Conservation (phyloP, 1,140 invertebrate genomes). For the Homarus americanus region DNA sequence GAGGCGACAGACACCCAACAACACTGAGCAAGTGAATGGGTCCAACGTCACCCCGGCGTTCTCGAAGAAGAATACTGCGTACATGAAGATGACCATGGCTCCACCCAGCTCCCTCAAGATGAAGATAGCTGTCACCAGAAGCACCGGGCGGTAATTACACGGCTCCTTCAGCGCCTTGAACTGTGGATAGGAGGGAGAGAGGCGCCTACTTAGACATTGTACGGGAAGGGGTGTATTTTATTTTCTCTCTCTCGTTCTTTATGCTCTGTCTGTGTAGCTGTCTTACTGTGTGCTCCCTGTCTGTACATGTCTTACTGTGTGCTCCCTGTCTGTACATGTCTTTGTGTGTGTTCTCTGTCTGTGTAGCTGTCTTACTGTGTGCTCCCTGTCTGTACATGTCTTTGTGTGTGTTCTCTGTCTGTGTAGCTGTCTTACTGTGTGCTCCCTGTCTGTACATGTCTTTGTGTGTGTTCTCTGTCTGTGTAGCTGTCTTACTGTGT, state of each 20-base stretch:
- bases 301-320: not conserved
- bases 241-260: not conserved
- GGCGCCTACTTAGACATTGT: no score
- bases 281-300: not conserved
- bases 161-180: slow-evolving; percentile 30
- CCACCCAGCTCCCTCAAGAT: slow-evolving; percentile 57
- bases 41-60: slow-evolving; percentile 59
- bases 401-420: no score
- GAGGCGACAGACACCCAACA: slow-evolving; percentile 48
- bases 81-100: slow-evolving; percentile 69
- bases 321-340: not conserved
- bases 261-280: not conserved
- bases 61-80: slow-evolving; percentile 70
- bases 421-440: no score
- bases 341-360: not conserved
- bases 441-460: no score
- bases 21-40: slow-evolving; percentile 66
- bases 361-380: not conserved
- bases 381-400: not conserved
- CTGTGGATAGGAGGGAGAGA: slow-evolving; percentile 6
- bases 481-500: not conserved
- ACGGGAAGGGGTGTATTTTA: no score
- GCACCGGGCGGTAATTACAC: slow-evolving; percentile 57
- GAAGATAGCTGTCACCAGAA: slow-evolving; percentile 59
- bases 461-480: no score